Evolutionary conservation across 2,797 vertebrate genomes (phyloP).

Genomic region (Pipistrellus pygmaeus): DNA sequence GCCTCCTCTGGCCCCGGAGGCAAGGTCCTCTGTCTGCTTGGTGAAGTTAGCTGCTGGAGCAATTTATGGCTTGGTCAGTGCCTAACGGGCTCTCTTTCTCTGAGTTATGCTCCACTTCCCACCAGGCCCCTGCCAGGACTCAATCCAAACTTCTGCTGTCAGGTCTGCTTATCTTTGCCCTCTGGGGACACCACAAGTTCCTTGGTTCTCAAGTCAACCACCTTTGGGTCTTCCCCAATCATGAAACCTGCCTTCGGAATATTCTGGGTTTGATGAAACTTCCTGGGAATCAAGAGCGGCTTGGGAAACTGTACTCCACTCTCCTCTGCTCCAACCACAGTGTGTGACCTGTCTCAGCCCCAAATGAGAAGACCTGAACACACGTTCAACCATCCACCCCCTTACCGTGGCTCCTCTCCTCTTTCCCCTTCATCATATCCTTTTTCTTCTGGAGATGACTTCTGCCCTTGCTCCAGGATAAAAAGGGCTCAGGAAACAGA

Average conservation of each 20-base stretch:
- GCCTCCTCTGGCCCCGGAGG: neutral
- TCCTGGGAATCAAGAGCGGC: neutral
- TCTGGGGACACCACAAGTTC: neutral
- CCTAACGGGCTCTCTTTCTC: neutral
- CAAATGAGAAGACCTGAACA: neutral
- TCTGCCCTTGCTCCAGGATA: neutral
- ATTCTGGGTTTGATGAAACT: neutral
- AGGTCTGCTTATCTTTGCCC: neutral
- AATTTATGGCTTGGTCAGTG: neutral
- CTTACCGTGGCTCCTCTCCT: neutral
- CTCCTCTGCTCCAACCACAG: neutral
- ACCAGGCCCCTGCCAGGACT: neutral
- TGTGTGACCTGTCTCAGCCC: neutral
- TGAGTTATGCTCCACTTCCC: neutral
- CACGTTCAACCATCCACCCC: rapidly evolving
- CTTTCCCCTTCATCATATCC: neutral
- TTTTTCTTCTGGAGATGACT: neutral
- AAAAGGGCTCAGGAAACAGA: slow-evolving; percentile 50
- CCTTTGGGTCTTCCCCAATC: neutral
- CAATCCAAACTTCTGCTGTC: neutral
- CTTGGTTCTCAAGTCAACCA: neutral
- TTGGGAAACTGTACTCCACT: neutral
- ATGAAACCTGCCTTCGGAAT: neutral
- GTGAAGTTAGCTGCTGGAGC: neutral
- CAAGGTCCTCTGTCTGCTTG: neutral